Percentiles rank a stretch among this genome's conserved stretches.
phyloP scores from a whole-genome alignment of 2,797 vertebrate species.

The Urosaurus nigricauda region DNA sequence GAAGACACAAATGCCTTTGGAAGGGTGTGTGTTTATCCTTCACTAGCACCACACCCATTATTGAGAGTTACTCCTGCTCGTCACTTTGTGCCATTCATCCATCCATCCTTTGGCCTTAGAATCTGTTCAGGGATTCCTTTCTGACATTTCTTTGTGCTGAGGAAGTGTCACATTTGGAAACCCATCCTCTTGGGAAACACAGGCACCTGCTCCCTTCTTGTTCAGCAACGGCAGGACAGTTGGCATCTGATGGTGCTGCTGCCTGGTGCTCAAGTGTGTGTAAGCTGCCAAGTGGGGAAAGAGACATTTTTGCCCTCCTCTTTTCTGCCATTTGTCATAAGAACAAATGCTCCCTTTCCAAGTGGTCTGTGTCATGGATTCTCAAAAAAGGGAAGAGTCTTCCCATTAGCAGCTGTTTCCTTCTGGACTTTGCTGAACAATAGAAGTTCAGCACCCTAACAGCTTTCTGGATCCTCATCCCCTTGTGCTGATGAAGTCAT shows the following conservation, averaged over 20 bases:
- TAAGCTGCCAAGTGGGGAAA: not conserved
- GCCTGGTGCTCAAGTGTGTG: not conserved
- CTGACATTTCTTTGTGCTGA: not conserved
- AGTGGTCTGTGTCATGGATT: not conserved
- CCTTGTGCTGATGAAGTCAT: not conserved
- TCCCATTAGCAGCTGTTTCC: conserved; percentile 14
- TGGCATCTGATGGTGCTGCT: not conserved
- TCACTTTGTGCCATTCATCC: not conserved
- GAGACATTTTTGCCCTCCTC: not conserved
- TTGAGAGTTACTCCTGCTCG: not conserved
- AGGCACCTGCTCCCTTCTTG: not conserved
- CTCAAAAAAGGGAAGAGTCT: not conserved
- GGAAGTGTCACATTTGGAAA: not conserved
- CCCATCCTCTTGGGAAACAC: not conserved
- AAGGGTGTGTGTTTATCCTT: not conserved
- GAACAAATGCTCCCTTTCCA: conserved; percentile 25
- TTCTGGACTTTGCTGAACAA: not conserved
- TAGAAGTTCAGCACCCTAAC: not conserved
- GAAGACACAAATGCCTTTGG: not conserved
- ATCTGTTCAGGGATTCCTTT: not conserved
- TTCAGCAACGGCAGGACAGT: not conserved
- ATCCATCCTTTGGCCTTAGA: not conserved
- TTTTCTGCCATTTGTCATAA: conserved; percentile 26
- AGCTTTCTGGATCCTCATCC: too few relatives aligned
- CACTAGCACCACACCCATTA: too few relatives aligned